phyloP scores from a whole-genome alignment of 2,888 invertebrate genomes.

The Cataglyphis altisquamis region DNA sequence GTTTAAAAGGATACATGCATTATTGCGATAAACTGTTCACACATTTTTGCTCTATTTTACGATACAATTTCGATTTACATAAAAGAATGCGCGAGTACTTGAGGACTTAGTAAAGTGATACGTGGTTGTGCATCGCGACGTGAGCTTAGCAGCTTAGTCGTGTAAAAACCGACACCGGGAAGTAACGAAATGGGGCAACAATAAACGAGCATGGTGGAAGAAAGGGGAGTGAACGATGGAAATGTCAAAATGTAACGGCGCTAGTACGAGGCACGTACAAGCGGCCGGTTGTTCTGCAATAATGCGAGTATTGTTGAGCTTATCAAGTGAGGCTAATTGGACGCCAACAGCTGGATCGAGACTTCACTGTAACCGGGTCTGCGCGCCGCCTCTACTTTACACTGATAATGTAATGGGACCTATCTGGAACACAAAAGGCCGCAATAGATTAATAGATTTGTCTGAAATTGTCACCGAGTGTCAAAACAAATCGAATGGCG shows the following conservation, averaged over 20 bases:
- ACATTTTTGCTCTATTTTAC: constrained; percentile 17
- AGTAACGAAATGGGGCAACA: constrained; percentile 25
- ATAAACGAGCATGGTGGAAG: constrained; percentile 12
- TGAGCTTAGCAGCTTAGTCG: constrained; percentile 21
- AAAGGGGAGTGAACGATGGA: constrained; percentile 61
- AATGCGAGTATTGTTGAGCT: constrained; percentile 85
- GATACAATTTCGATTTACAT: constrained; percentile 7
- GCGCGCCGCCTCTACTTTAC: constrained; percentile 80
- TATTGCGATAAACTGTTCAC: constrained; percentile 7
- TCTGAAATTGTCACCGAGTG: constrained; percentile 81
- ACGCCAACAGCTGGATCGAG: constrained; percentile 84
- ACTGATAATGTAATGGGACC: constrained; percentile 84
- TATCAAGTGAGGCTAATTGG: constrained; percentile 86
- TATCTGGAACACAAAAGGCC: constrained; percentile 84
- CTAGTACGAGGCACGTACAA: constrained; percentile 76
- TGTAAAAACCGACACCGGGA: constrained; percentile 32
- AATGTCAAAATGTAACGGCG: constrained; percentile 81
- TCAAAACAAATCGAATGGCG: constrained; percentile 79
- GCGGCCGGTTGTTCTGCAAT: constrained; percentile 82
- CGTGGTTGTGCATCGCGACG: constrained; percentile 24
- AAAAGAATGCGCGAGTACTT: neutral
- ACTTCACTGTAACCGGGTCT: constrained; percentile 66
- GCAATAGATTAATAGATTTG: constrained; percentile 83
- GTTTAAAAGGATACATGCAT: neutral
- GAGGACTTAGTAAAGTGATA: constrained; percentile 12